These are phyloP conservation scores for Nesospiza acunhae DNA, from an alignment of 2,113 vertebrate species.

Conservation along the genomic window DNA sequence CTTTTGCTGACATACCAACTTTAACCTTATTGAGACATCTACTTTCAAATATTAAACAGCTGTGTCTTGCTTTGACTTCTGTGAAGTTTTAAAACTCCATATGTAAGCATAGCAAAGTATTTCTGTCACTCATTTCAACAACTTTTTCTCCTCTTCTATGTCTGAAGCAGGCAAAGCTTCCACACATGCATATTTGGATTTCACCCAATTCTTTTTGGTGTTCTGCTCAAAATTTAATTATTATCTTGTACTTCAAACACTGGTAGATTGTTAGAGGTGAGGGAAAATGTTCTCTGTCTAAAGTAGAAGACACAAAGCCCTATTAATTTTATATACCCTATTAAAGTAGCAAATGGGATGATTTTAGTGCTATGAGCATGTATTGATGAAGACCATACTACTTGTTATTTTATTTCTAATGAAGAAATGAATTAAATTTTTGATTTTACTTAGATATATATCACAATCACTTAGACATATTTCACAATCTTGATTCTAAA, in stretches of 20 bases:
- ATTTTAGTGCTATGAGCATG: neutral
- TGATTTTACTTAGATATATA: neutral
- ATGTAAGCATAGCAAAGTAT: neutral
- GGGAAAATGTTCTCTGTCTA: neutral
- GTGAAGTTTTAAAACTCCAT: neutral
- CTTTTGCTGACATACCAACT: neutral
- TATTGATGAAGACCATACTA: neutral
- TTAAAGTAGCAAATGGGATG: neutral
- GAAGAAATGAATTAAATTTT: neutral
- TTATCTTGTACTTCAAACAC: neutral
- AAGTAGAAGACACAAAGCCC: neutral
- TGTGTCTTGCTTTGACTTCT: neutral
- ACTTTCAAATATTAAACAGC: neutral
- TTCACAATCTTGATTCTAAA: neutral
- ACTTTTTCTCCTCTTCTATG: neutral
- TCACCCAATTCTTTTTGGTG: neutral
- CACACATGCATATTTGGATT: neutral
- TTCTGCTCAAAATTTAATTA: neutral
- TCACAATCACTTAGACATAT: neutral
- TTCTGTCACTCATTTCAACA: neutral
- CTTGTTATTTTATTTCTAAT: neutral
- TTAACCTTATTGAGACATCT: neutral
- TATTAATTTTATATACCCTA: neutral
- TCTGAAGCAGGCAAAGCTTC: neutral
- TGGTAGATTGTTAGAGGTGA: neutral